Conservation (phyloP, 2,797 vertebrate species). For the Sebastes miniatus region DNA sequence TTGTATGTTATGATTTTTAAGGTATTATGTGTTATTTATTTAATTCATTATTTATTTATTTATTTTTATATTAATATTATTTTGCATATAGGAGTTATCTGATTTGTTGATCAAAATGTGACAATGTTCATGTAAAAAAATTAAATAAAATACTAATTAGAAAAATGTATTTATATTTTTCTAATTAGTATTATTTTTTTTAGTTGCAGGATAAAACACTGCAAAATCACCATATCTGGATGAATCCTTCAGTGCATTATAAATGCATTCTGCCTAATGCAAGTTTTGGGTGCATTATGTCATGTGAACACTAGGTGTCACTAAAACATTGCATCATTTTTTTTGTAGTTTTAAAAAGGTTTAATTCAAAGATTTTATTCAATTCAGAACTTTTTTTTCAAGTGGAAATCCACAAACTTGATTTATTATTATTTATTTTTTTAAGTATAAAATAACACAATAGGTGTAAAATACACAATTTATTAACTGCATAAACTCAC, state of each 20-base stretch:
- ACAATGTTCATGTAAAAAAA: no score
- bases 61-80: no score
- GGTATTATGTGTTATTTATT: no score
- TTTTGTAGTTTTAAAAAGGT: neutral
- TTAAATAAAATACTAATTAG: neutral
- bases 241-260: neutral
- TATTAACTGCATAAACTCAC: slow-evolving; percentile 12
- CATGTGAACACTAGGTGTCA: slow-evolving; percentile 50
- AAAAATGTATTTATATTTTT: no score
- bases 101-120: no score
- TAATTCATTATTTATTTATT: no score
- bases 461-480: neutral
- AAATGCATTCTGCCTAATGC: neutral
- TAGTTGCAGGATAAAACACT: neutral
- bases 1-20: neutral
- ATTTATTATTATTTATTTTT: neutral
- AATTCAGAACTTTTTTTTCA: neutral
- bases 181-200: neutral
- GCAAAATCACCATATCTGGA: neutral
- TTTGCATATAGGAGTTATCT: no score
- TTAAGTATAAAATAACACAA: neutral
- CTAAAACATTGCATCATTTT: neutral
- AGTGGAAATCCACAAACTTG: neutral
- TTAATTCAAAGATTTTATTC: neutral
- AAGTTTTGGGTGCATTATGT: neutral